phyloP scores from a whole-genome alignment of 2,797 vertebrate species.

The Aselliscus stoliczkanus region DNA sequence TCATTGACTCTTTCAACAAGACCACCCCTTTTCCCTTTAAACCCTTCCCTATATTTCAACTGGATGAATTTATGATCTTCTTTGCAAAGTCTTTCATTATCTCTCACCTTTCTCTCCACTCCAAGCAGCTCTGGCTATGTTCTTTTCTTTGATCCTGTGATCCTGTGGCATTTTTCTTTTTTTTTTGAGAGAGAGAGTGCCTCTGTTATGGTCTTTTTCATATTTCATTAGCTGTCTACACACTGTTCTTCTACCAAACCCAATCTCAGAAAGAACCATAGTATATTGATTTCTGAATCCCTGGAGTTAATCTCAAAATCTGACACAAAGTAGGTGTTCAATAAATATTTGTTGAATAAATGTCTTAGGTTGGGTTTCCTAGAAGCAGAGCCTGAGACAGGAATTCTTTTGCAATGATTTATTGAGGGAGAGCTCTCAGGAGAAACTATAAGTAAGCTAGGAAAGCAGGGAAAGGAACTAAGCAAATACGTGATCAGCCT shows the following conservation, averaged over 20 bases:
- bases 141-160: neutral
- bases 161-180: neutral
- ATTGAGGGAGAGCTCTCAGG: neutral
- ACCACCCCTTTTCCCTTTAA: neutral
- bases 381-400: neutral
- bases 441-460: neutral
- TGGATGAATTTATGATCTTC: neutral
- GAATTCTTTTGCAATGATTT: neutral
- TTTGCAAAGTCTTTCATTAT: neutral
- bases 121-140: neutral
- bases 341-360: slow-evolving; percentile 8
- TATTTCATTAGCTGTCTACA: neutral
- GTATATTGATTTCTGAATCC: neutral
- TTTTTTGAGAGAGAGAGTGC: neutral
- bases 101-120: neutral
- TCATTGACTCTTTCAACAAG: neutral
- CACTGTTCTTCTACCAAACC: neutral
- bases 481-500: neutral
- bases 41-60: neutral
- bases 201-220: neutral
- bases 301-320: neutral
- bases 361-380: neutral
- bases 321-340: neutral
- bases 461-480: neutral
- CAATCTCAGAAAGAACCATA: neutral